phyloP scores from a whole-genome alignment of 2,888 invertebrate species.

The Rotaria sp. region DNA sequence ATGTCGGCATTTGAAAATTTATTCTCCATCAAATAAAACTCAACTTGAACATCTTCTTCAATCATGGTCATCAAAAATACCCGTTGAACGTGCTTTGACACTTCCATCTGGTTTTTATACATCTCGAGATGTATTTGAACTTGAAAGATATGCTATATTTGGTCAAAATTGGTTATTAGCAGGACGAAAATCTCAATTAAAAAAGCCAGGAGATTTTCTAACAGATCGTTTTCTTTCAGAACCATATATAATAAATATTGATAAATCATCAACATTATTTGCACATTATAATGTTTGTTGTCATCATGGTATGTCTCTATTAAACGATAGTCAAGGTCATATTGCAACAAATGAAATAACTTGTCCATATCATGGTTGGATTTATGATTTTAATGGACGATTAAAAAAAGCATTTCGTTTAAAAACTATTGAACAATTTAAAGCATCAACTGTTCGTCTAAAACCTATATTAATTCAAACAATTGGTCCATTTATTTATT shows the following conservation, averaged over 20 bases:
- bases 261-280: neutral
- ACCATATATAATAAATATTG: conserved; percentile 27
- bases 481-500: conserved; percentile 13
- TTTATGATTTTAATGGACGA: conserved; percentile 31
- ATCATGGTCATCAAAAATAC: neutral
- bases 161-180: neutral
- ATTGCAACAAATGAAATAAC: neutral
- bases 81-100: neutral
- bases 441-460: neutral
- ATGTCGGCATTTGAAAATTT: neutral
- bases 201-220: neutral
- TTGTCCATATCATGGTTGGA: conserved; percentile 37
- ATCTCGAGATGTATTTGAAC: neutral
- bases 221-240: conserved; percentile 16
- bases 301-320: conserved; percentile 31
- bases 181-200: neutral
- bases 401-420: conserved; percentile 21
- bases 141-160: neutral
- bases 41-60: neutral
- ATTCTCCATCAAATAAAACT: neutral
- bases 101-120: conserved; percentile 8
- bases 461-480: neutral
- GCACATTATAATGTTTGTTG: conserved; percentile 32
- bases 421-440: conserved; percentile 29
- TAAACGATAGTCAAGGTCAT: neutral